Conservation (phyloP, 2,888 invertebrate genomes). For the Spatulosminthurus flaviceps region DNA sequence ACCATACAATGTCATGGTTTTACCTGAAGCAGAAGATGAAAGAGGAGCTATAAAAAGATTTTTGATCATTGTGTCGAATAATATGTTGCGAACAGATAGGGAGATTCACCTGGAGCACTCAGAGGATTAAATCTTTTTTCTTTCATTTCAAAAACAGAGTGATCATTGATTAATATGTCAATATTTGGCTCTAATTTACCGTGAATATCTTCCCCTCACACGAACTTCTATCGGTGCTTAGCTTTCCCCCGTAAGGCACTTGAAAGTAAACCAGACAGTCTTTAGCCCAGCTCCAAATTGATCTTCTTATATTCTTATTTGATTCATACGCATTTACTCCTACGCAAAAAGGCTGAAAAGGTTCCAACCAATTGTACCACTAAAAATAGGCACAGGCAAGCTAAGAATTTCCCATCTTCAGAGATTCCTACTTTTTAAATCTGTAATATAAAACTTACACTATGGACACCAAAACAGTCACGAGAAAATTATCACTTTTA, state of each 20-base stretch:
- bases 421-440: too few species aligned
- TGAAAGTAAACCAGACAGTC: background rate
- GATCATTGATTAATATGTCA: background rate
- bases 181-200: background rate
- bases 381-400: too few species aligned
- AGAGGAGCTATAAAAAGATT: background rate
- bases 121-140: conserved; percentile 1
- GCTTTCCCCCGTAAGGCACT: too few species aligned
- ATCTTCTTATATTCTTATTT: background rate
- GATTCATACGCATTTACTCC: background rate
- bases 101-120: conserved; percentile 20
- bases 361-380: too few species aligned
- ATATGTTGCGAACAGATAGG: background rate
- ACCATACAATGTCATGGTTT: too few species aligned
- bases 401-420: too few species aligned
- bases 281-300: too few species aligned
- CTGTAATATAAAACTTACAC: too few species aligned
- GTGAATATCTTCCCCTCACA: background rate
- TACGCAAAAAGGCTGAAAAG: too few species aligned
- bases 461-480: too few species aligned
- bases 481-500: too few species aligned
- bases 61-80: background rate
- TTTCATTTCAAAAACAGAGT: background rate
- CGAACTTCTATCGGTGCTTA: too few species aligned
- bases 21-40: background rate